These are phyloP conservation scores for Phocides pigmalion DNA, from an alignment of 1,140 invertebrate genomes.

Conservation along the genomic window DNA sequence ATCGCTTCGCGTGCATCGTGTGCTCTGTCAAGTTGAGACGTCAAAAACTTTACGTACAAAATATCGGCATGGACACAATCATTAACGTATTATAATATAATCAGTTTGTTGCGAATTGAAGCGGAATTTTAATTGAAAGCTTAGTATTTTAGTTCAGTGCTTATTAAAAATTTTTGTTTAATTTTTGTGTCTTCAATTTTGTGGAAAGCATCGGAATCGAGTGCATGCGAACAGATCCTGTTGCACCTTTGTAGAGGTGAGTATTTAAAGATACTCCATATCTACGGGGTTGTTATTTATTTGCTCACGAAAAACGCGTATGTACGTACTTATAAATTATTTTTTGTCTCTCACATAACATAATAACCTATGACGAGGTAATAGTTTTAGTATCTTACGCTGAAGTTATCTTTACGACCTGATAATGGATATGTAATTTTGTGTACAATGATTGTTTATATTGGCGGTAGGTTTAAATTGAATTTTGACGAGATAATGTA, in stretches of 20 bases:
- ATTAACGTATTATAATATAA: conserved; percentile 3
- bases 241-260: conserved; percentile 74
- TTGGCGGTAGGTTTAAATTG: background rate
- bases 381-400: background rate
- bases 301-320: background rate
- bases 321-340: background rate
- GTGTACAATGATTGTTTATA: background rate
- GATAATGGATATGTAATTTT: conserved; percentile 1
- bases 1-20: conserved; percentile 48
- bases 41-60: conserved; percentile 58
- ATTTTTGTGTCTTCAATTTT: conserved; percentile 63
- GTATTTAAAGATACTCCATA: conserved; percentile 52
- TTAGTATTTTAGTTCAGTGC: conserved; percentile 39
- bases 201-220: conserved; percentile 66
- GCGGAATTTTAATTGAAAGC: conserved; percentile 20
- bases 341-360: background rate
- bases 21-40: conserved; percentile 43
- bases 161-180: conserved; percentile 36
- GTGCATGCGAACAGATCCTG: conserved; percentile 67
- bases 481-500: background rate
- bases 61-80: conserved; percentile 22
- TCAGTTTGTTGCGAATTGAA: conserved; percentile 7
- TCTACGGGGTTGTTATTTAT: background rate
- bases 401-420: conserved; percentile 17
- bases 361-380: background rate